Evolutionary conservation across 2,113 vertebrate species (phyloP), one percentile per base, ranked within the genome.

Genomic region (Recurvirostra avosetta): DNA sequence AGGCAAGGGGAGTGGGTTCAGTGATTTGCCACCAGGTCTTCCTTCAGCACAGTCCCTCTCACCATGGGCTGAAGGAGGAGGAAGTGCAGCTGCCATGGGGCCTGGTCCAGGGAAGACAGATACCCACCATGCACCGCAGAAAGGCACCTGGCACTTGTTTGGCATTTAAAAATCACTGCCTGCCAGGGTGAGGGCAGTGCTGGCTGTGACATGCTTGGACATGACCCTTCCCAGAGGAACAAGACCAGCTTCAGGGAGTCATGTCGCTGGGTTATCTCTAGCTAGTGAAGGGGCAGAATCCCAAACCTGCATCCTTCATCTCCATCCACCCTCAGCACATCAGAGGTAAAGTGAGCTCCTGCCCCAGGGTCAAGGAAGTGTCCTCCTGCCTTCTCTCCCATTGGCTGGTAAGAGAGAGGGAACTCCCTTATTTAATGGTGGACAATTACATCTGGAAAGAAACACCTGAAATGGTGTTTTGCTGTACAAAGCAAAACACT

Each of bases 41-140:
- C 65, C 23, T 50, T 50, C 77, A 38, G 40, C 41, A 11, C 2
- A 0, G 26, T 16, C n/a, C n/a, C 11, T 25, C 40, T 80, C 29
- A 3, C 56, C 22, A 1, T 4, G 34, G 30, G 38, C 38, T 47
- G 59, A 73, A 27, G 32, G 26, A 75, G 34, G 32, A 65, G 20
- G 40, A 22, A 29, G 16, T 15, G 18, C 21, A 27, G 49, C 23
- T 61, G 52, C 23, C 1, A 0, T 1, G 21, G 18, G 25, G 30
- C 15, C 36, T 43, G 76, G 23, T 25, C 71, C 32, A 8, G 63
- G 59, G 47, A 45, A 45, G 41, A 3, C 43, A 6, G 29, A n/a
- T 34, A 26, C 25, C 23, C 2, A 0, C 52, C 20, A 7, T 4
- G 23, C 30, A 1, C 19, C 1, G 8, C 56, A 29, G 73, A 53